A percentile compares a stretch with the other conserved stretches of the same genome.
Evolutionary conservation across 1,140 invertebrate genomes (phyloP).

Genomic region (Bombus sylvicola): DNA sequence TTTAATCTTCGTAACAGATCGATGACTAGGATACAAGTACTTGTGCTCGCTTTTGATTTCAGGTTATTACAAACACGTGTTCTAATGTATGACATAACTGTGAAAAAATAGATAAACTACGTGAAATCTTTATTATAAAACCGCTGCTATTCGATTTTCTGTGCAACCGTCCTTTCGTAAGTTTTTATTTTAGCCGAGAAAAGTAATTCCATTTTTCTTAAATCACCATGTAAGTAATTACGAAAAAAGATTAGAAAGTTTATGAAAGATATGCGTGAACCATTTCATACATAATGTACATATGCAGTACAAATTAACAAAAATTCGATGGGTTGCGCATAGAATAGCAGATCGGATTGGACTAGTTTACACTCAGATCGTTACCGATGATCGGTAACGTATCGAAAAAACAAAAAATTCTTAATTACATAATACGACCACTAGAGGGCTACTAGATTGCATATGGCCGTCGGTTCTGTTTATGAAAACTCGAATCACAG

Average conservation of each 20-base stretch:
- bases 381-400: conserved; percentile 57
- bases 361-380: conserved; percentile 79
- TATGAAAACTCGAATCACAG: conserved; percentile 62
- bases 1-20: conserved; percentile 30
- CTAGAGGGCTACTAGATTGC: conserved; percentile 11
- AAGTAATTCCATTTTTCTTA: background rate
- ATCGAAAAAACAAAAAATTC: conserved; percentile 60
- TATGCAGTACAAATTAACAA: background rate
- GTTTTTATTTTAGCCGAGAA: background rate
- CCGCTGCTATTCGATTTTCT: conserved; percentile 55
- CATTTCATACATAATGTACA: background rate
- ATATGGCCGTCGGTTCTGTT: conserved; percentile 14
- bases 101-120: conserved; percentile 42
- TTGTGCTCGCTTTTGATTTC: conserved; percentile 1
- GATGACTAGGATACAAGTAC: conserved; percentile 60
- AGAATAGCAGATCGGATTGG: conserved; percentile 73
- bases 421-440: conserved; percentile 46
- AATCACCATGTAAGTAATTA: background rate
- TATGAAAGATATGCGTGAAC: background rate
- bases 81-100: conserved; percentile 11
- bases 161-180: conserved; percentile 25
- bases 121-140: conserved; percentile 57
- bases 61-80: conserved; percentile 22
- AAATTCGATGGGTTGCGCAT: conserved; percentile 48
- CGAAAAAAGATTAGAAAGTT: background rate